phyloP scores from a whole-genome alignment of 2,113 vertebrate genomes.

The Spizaetus ornatus region DNA sequence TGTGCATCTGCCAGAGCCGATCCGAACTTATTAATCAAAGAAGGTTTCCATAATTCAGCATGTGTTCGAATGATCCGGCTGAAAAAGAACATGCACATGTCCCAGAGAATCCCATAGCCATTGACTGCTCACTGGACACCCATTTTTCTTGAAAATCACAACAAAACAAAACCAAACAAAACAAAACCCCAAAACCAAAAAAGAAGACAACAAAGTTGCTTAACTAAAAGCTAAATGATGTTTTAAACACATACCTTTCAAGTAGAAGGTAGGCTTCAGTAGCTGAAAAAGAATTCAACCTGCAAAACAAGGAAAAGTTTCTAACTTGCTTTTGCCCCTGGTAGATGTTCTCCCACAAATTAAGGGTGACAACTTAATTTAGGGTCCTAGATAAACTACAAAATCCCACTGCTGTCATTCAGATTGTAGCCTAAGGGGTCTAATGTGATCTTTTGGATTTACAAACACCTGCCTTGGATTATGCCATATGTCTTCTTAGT shows the following conservation, averaged over 20 bases:
- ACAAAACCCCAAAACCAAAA: too few species aligned
- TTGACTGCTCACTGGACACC: not conserved
- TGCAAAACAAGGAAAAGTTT: slow-evolving; percentile 5
- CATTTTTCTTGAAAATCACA: not conserved
- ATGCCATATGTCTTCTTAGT: slow-evolving; percentile 55
- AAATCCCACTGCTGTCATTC: slow-evolving; percentile 65
- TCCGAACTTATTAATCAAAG: slow-evolving; percentile 49
- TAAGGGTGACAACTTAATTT: slow-evolving; percentile 67
- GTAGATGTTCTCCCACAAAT: slow-evolving; percentile 41
- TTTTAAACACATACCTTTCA: not conserved
- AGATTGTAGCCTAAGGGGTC: slow-evolving; percentile 60
- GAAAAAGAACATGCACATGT: not conserved
- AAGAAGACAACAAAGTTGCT: not conserved
- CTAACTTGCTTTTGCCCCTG: slow-evolving; percentile 19
- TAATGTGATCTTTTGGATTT: slow-evolving; percentile 65
- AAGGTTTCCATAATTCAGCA: not conserved
- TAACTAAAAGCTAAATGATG: not conserved
- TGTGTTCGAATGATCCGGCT: slow-evolving; percentile 24
- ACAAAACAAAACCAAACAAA: too few species aligned
- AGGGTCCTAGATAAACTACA: slow-evolving; percentile 44
- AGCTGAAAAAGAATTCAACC: not conserved
- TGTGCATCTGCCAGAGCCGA: slow-evolving; percentile 36
- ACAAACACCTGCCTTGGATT: slow-evolving; percentile 62
- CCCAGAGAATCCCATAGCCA: not conserved
- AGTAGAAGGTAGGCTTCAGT: not conserved